Evolutionary conservation across 2,888 invertebrate species (phyloP), one percentile per base, ranked within the genome.

Genomic region (Troides aeacus): DNA sequence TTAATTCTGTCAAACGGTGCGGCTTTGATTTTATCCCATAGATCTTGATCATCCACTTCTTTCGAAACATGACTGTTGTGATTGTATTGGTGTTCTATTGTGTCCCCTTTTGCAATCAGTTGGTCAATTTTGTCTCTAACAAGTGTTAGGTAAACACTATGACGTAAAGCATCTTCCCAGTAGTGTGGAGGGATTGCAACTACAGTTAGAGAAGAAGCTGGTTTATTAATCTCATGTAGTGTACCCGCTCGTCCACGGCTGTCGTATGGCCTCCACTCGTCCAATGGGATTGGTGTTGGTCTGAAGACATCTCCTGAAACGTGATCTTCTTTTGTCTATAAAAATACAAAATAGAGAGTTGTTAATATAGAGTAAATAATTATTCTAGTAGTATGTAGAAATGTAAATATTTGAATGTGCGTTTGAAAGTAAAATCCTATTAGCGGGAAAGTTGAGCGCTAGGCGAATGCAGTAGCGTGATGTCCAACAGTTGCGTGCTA

Each of bases 141-240:
- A 17, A 96, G 88, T 2, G 95, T 94, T 74, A 95, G 90, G 77
- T 94, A 94, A 8, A 94, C 94, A 72, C 95, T 94, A 85, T 95
- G 95, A 71, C 95, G 93, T 53, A 96, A 83, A 2, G 95, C 95
- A 70, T 94, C 93, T 82, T 95, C 95, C 96, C 96, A 96, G 77
- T 92, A 92, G 74, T 87, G 91, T 1, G 93, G 92, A 3, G 89
- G 90, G 30, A 85, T 73, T 0, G 79, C 82, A 30, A 83, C 82
- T 30, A 77, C 76, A 2, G 81, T 69, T 0, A 80, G 76, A 17
- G 84, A 77, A 8, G 77, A 71, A 17, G 82, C 83, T 23, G 84
- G 84, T 58, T 78, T 75, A 66, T 84, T 78, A 10, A 80, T 77
- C 65, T 87, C 86, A 23, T 87, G 87, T 15, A 86, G 74, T 0